phyloP scores from a whole-genome alignment of 1,140 invertebrate genomes.

The Camponotus pennsylvanicus region DNA sequence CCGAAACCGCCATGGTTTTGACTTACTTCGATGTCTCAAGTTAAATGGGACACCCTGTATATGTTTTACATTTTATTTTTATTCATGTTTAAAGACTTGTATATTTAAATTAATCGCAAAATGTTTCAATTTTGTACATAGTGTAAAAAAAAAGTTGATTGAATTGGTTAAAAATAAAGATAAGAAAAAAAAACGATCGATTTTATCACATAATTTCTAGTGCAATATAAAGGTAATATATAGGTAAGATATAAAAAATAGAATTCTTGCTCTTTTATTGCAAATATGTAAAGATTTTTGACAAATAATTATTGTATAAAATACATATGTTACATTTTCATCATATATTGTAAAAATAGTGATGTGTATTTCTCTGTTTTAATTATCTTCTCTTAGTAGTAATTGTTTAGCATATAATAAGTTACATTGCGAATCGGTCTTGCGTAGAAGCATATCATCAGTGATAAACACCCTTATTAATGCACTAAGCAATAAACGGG shows the following conservation, averaged over 20 bases:
- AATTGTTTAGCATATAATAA: slow-evolving; percentile 34
- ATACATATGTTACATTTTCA: neutral
- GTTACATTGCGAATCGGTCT: neutral
- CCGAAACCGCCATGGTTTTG: no score
- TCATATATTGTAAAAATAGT: neutral
- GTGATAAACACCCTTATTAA: slow-evolving; percentile 1
- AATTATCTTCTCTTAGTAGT: neutral
- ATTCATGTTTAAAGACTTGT: no score
- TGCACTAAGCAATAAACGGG: neutral
- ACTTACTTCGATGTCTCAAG: no score
- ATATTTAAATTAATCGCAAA: no score
- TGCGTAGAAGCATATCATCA: neutral
- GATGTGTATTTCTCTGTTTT: neutral
- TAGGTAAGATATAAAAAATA: no score
- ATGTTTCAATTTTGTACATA: neutral
- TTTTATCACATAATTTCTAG: neutral
- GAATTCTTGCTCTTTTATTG: neutral
- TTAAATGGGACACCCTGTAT: no score
- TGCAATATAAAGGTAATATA: no score
- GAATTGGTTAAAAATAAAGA: neutral
- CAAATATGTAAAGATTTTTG: neutral
- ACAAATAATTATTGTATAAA: neutral
- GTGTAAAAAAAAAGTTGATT: neutral
- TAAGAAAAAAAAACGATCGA: neutral
- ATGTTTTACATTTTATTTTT: no score